A percentile compares a stretch with the other conserved stretches of the same genome.
These are phyloP conservation scores for Bujurquina vittata DNA, from an alignment of 2,113 vertebrate species.

Conservation along the genomic window DNA sequence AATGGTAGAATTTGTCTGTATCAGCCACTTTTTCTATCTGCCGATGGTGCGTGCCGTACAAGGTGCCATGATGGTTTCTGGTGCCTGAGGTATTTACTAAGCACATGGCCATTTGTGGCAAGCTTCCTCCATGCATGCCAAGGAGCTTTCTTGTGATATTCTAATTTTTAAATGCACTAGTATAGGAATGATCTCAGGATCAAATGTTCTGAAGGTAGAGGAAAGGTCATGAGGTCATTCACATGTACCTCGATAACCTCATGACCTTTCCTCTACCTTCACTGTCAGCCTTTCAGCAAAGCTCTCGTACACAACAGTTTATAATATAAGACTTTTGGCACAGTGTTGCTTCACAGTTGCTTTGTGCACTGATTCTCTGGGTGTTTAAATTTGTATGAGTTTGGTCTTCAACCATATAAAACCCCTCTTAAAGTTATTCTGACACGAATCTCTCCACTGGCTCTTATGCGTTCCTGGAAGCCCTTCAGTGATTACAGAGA, in stretches of 20 bases:
- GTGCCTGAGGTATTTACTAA: too few relatives aligned
- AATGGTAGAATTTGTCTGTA: too few relatives aligned
- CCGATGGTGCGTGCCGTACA: too few relatives aligned
- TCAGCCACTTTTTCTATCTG: too few relatives aligned
- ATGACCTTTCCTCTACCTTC: not conserved
- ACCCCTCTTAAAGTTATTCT: not conserved
- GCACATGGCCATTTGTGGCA: too few relatives aligned
- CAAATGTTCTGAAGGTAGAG: not conserved
- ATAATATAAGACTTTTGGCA: not conserved
- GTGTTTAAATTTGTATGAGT: not conserved
- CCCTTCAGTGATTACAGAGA: conserved; percentile 34
- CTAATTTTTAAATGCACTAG: not conserved
- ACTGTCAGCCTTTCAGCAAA: not conserved
- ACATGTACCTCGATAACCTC: not conserved
- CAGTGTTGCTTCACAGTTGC: not conserved
- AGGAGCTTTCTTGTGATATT: too few relatives aligned
- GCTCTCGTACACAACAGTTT: not conserved
- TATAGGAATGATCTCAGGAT: not conserved
- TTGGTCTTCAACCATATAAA: not conserved
- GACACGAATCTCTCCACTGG: conserved; percentile 9
- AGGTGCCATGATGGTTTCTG: too few relatives aligned
- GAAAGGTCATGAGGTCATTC: not conserved
- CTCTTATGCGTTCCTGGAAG: conserved; percentile 1
- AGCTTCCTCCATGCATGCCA: too few relatives aligned
- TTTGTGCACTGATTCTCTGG: not conserved